Evolutionary conservation across 2,797 vertebrate genomes (phyloP).

Genomic region (Girardinus metallicus): DNA sequence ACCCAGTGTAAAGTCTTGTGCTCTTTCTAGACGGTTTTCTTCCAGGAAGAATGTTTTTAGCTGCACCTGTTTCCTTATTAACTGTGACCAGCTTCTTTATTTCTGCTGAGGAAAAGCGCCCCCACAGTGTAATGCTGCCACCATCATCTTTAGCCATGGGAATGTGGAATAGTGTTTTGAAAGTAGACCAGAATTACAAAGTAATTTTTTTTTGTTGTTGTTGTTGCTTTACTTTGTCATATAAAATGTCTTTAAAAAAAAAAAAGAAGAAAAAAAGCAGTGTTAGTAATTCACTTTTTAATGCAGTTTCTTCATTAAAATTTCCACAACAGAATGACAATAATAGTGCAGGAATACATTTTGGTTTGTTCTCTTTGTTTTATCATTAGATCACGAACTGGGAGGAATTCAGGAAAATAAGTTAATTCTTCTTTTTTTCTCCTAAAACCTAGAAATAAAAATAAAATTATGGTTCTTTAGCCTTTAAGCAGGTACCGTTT

Average conservation of each 20-base stretch:
- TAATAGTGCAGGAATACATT: not conserved
- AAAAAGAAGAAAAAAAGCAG: no score
- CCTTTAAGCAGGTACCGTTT: not conserved
- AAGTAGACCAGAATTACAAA: not conserved
- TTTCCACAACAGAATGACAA: no score
- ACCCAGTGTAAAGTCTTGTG: not conserved
- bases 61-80: not conserved
- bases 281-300: not conserved
- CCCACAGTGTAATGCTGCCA: not conserved
- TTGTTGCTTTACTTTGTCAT: not conserved
- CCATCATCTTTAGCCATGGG: not conserved
- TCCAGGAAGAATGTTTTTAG: not conserved
- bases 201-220: no score
- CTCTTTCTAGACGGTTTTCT: not conserved
- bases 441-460: not conserved
- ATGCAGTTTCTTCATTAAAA: no score
- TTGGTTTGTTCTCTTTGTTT: not conserved
- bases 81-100: no score
- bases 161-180: not conserved
- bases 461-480: not conserved
- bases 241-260: not conserved
- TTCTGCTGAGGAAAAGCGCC: no score
- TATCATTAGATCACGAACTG: no score
- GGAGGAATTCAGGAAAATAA: no score
- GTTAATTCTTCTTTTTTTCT: not conserved